Evolutionary conservation across 2,113 vertebrate genomes (phyloP), one percentile per base, ranked within the genome.

Genomic region (Sigmodon hispidus): DNA sequence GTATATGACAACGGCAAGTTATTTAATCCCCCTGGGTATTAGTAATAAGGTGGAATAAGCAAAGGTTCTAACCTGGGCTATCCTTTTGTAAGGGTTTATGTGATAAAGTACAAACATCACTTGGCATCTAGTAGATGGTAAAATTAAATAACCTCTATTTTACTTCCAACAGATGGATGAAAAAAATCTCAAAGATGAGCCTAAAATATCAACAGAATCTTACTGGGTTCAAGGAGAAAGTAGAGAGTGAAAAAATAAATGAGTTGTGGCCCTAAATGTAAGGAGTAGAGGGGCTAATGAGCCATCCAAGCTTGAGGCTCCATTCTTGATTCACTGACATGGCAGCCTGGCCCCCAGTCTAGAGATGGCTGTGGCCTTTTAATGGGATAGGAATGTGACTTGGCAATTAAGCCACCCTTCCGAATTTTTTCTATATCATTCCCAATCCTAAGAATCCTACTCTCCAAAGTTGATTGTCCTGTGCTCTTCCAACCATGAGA

Each of bases 191-290:
- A 48, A 88, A 12, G 10, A 24, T 72, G 17, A 91, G 21, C 19
- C 45, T 77, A 88, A n/a, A 88, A 88, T 45, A 72, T 26, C 19
- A 81, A 43, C 50, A 81, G 72, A 93, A 87, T 87, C 73, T 57
- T 84, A 43, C 76, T 7, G 84, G 29, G 21, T 80, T 29, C 29
- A 43, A 80, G 29, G 57, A 22, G 11, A 21, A 50, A 94, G 52
- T n/a, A 24, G 45, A 77, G 40, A 10, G 1, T 12, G 11, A 45
- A 84, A 31, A 21, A 81, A 45, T 9, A 36, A 67, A 34, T 13
- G 29, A 90, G 22, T 75, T 31, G 34, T 6, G 34, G 52, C 22
- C 10, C 48, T 59, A 24, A 57, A 1, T 61, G 15, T 63, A 73
- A 75, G 69, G 40, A 94, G 55, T n/a, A 24, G 40, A 57, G 16